phyloP scores from a whole-genome alignment of 2,797 vertebrate species.

The Ctenosaura bakeri region DNA sequence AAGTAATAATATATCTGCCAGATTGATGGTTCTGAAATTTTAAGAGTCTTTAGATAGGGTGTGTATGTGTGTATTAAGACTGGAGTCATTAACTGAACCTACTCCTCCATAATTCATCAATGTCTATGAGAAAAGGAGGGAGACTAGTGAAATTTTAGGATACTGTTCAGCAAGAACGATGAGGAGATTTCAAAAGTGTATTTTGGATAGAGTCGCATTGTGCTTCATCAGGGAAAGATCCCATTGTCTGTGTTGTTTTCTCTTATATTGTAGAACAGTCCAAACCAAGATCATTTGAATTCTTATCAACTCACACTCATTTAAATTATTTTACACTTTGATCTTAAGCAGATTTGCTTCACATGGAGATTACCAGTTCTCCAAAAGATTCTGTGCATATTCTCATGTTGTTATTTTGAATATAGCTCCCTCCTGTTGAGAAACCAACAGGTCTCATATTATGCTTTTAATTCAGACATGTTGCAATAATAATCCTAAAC shows the following conservation, averaged over 20 bases:
- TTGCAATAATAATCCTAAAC: constrained; percentile 5
- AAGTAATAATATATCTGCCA: constrained; percentile 15
- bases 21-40: constrained; percentile 6
- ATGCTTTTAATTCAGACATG: not conserved
- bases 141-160: not conserved
- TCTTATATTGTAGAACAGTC: not conserved
- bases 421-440: not conserved
- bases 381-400: not conserved
- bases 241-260: not conserved
- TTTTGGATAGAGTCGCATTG: not conserved
- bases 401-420: not conserved
- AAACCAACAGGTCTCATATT: not conserved
- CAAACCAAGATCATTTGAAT: not conserved
- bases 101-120: constrained; percentile 19
- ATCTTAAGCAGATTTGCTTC: not conserved
- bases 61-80: not conserved
- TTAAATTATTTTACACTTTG: not conserved
- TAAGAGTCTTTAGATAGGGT: not conserved
- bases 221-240: not conserved
- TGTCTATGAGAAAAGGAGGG: not conserved
- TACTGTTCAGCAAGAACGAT: not conserved
- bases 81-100: constrained; percentile 6
- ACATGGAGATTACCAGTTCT: not conserved
- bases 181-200: not conserved
- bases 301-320: not conserved